Evolutionary conservation across 2,797 vertebrate species (phyloP).

Genomic region (Catharus ustulatus): DNA sequence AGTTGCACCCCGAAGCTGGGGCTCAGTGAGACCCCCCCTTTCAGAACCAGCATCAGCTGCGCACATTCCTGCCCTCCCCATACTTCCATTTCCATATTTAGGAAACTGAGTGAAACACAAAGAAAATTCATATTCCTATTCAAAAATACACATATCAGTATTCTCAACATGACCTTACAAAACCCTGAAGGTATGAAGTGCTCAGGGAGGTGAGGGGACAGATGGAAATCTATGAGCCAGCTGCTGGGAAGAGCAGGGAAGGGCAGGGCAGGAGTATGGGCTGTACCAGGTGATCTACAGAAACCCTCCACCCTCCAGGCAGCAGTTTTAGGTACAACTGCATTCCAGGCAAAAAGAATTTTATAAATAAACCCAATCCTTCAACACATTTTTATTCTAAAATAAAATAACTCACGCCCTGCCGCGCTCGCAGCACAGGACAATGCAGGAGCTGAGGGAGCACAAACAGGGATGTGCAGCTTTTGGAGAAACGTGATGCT

Average conservation of each 20-base stretch:
- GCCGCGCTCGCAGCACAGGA: accelerated
- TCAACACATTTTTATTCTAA: conserved; percentile 19
- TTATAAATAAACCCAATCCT: not conserved
- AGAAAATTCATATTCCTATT: not conserved
- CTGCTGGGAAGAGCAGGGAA: not conserved
- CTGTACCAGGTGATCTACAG: accelerated
- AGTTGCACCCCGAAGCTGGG: not conserved
- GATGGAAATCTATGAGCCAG: not conserved
- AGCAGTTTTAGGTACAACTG: not conserved
- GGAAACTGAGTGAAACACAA: not conserved
- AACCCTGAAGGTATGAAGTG: not conserved
- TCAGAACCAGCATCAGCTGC: not conserved
- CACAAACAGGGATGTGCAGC: not conserved
- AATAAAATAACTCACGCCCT: not conserved
- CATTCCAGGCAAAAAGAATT: not conserved
- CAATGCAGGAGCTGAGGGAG: not conserved
- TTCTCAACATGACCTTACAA: accelerated
- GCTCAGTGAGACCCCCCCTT: not conserved
- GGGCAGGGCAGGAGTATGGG: not conserved
- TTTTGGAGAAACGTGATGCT: not conserved
- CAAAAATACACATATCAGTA: not conserved
- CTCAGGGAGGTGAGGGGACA: not conserved
- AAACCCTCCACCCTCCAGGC: not conserved
- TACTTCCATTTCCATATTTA: accelerated
- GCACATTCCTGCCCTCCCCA: not conserved